Percentiles rank a stretch among this genome's conserved stretches.
Evolutionary conservation across 2,113 vertebrate genomes (phyloP).

Genomic region (Opisthocomus hoazin): DNA sequence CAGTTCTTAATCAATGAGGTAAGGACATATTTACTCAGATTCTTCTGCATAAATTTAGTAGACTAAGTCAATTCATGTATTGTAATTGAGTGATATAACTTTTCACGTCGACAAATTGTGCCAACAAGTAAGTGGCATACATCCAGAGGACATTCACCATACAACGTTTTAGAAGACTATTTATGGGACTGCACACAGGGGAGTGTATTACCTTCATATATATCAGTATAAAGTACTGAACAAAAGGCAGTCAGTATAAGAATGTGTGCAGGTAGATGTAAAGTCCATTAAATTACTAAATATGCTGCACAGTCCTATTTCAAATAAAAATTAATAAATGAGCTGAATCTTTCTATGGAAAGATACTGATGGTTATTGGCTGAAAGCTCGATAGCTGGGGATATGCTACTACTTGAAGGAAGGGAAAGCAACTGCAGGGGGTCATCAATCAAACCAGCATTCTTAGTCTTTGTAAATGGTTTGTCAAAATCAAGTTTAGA

Average conservation of each 20-base stretch:
- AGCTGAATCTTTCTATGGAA: background rate
- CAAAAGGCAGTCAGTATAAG: background rate
- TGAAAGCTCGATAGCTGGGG: background rate
- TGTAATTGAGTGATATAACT: background rate
- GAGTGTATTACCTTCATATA: background rate
- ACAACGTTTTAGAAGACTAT: background rate
- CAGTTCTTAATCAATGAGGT: constrained; percentile 99
- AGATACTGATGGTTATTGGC: background rate
- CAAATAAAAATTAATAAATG: constrained; percentile 2
- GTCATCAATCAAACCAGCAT: background rate
- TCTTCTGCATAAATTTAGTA: background rate
- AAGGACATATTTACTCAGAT: constrained; percentile 58
- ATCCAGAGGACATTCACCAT: background rate
- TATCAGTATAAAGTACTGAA: background rate
- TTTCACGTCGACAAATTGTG: background rate
- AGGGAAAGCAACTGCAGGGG: background rate
- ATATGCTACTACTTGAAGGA: background rate
- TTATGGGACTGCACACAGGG: background rate
- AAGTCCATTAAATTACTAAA: constrained; percentile 18
- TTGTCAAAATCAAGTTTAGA: background rate
- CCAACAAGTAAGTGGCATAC: background rate
- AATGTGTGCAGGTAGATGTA: background rate
- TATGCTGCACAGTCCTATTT: background rate
- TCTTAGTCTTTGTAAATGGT: background rate
- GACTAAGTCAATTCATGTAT: background rate